Evolutionary conservation across 2,888 invertebrate genomes (phyloP).

Genomic region (Himalopsyche japonica): DNA sequence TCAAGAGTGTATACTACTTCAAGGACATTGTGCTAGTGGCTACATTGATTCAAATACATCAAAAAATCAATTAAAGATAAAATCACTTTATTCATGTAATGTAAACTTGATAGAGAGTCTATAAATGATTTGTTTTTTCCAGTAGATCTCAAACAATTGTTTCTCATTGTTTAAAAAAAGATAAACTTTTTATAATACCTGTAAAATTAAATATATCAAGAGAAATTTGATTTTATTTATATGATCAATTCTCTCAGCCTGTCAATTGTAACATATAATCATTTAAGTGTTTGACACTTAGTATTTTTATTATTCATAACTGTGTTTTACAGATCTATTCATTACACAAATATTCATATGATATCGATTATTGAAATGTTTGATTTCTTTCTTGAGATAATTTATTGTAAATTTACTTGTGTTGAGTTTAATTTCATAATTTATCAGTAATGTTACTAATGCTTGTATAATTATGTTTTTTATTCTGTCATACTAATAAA

Average conservation of each 20-base stretch:
- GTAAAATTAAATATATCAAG: no score
- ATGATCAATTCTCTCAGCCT: not conserved
- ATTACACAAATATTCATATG: not conserved
- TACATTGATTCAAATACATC: no score
- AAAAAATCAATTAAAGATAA: no score
- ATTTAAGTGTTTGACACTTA: not conserved
- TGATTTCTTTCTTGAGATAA: not conserved
- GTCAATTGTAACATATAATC: not conserved
- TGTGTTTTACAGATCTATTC: not conserved
- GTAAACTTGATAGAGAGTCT: no score
- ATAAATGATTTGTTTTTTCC: no score
- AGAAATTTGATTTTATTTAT: no score
- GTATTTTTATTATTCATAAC: not conserved
- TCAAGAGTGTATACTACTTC: no score
- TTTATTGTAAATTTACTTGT: not conserved
- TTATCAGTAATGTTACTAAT: slow-evolving; percentile 8
- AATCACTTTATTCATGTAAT: no score
- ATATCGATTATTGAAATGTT: not conserved
- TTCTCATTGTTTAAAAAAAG: no score
- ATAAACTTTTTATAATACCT: no score
- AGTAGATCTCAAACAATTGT: no score
- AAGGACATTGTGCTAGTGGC: no score
- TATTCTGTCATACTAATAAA: slow-evolving; percentile 7
- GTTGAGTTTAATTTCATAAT: slow-evolving; percentile 5
- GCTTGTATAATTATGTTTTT: slow-evolving; percentile 1